Evolutionary conservation across 2,888 invertebrate species (phyloP).

Genomic region (Andrena dorsata): DNA sequence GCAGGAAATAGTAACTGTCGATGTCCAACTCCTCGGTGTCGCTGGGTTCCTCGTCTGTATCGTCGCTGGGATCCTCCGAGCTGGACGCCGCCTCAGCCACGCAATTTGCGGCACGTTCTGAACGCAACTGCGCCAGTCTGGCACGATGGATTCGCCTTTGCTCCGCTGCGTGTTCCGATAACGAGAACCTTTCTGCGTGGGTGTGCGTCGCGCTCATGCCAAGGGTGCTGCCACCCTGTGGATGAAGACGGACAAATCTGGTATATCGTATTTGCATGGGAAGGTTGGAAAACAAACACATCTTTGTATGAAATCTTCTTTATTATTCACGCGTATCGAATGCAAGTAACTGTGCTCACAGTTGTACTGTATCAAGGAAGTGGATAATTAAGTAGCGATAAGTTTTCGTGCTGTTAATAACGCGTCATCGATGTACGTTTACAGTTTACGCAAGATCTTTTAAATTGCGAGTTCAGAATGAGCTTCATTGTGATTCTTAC

Average conservation of each 20-base stretch:
- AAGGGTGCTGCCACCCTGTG: conserved; percentile 88
- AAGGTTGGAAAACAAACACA: too few relatives aligned
- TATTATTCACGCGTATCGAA: too few relatives aligned
- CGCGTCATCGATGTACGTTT: too few relatives aligned
- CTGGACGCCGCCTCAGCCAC: conserved; percentile 87
- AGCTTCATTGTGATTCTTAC: conserved; percentile 83
- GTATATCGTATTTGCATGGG: neutral
- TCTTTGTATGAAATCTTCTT: too few relatives aligned
- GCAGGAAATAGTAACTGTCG: conserved; percentile 95
- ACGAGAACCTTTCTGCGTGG: conserved; percentile 91
- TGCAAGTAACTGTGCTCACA: too few relatives aligned
- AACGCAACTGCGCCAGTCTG: conserved; percentile 90
- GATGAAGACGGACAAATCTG: conserved; percentile 34
- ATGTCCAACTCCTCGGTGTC: conserved; percentile 94
- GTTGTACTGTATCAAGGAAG: too few relatives aligned
- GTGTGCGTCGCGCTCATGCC: conserved; percentile 94
- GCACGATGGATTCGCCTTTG: conserved; percentile 94
- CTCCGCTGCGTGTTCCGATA: conserved; percentile 95
- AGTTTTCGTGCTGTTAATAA: too few relatives aligned
- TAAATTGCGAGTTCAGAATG: neutral
- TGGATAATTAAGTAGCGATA: too few relatives aligned
- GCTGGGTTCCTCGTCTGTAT: conserved; percentile 93
- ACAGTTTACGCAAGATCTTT: too few relatives aligned
- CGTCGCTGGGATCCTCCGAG: conserved; percentile 90
- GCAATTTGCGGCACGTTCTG: conserved; percentile 88